Conservation (phyloP, 1,140 invertebrate genomes). For the Dolichoris vasculosae region DNA sequence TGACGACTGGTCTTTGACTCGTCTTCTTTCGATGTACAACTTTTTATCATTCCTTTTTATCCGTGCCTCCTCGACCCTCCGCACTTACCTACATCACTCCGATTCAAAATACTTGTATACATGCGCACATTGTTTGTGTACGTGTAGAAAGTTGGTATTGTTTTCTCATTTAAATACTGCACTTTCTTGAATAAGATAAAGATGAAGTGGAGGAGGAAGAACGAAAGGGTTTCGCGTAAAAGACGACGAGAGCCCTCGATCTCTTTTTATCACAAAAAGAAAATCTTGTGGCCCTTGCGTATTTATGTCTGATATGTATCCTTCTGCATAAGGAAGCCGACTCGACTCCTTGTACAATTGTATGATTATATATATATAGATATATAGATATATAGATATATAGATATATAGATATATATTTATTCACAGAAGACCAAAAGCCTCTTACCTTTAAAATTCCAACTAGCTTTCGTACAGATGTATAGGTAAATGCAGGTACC, state of each 20-base stretch:
- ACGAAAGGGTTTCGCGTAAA: slow-evolving; percentile 25
- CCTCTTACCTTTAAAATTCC: slow-evolving; percentile 9
- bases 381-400: too few relatives aligned
- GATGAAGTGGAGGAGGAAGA: slow-evolving; percentile 34
- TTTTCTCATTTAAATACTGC: slow-evolving; percentile 49
- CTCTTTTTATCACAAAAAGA: slow-evolving; percentile 55
- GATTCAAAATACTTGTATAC: neutral
- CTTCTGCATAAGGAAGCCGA: slow-evolving; percentile 31
- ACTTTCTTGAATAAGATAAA: slow-evolving; percentile 54
- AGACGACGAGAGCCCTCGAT: slow-evolving; percentile 57
- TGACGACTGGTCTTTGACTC: slow-evolving; percentile 67
- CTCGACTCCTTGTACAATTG: slow-evolving; percentile 16
- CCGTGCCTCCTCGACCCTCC: neutral
- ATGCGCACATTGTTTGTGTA: neutral
- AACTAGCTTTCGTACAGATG: neutral
- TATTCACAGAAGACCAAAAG: neutral
- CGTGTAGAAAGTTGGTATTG: too few relatives aligned
- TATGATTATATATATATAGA: neutral
- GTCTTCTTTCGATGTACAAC: slow-evolving; percentile 25
- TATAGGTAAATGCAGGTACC: slow-evolving; percentile 8
- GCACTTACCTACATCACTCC: neutral
- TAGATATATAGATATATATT: too few relatives aligned
- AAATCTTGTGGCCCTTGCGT: slow-evolving; percentile 21
- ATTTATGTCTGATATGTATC: slow-evolving; percentile 40
- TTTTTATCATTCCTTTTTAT: slow-evolving; percentile 20